These are phyloP conservation scores for Tamias sibiricus DNA, from an alignment of 2,113 vertebrate species.

Conservation along the genomic window DNA sequence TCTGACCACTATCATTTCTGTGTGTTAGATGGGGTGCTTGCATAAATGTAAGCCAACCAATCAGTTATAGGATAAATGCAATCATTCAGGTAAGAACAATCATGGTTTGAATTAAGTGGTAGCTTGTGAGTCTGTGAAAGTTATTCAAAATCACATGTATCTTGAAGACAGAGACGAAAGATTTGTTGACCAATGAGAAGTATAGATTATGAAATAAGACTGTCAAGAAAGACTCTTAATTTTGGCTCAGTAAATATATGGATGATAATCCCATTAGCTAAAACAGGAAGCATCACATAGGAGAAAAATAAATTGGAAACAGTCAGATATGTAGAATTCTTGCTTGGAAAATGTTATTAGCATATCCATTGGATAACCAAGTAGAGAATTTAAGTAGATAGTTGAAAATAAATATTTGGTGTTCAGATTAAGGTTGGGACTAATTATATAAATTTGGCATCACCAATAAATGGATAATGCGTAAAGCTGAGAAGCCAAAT, in stretches of 20 bases:
- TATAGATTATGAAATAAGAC: not conserved
- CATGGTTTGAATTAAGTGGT: not conserved
- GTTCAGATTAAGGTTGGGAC: not conserved
- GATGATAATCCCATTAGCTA: not conserved
- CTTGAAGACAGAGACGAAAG: not conserved
- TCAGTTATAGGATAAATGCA: not conserved
- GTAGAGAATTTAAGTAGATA: not conserved
- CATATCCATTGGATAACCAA: not conserved
- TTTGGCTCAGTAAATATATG: not conserved
- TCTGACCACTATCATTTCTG: not conserved
- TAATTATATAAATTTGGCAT: not conserved
- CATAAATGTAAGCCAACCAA: not conserved
- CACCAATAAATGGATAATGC: not conserved
- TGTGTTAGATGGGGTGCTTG: not conserved
- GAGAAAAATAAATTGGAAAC: not conserved
- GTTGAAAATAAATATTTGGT: not conserved
- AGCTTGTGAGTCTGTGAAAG: not conserved
- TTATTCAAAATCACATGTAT: not conserved
- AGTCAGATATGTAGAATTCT: not conserved
- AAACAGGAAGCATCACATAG: not conserved
- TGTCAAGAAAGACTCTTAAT: not conserved
- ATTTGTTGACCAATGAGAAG: not conserved
- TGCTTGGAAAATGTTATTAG: not conserved
- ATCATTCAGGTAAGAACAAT: not conserved
- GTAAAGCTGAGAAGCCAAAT: not conserved